Conservation (phyloP, 2,888 invertebrate species). For the Autographa pulchrina region DNA sequence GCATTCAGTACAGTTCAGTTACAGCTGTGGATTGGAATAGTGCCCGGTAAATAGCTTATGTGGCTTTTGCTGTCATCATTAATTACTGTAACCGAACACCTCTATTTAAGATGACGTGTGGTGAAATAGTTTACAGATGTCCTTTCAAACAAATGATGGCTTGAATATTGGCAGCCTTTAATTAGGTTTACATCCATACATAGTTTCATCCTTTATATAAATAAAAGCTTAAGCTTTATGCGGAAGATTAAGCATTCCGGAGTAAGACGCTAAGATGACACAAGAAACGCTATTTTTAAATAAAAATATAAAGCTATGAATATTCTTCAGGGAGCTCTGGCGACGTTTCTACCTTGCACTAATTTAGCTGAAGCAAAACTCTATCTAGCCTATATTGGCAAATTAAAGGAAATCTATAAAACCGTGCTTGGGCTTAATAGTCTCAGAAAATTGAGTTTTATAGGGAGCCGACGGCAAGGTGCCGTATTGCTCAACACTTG, state of each 20-base stretch:
- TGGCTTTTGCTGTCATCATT: constrained; percentile 6
- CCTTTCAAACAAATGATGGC: neutral
- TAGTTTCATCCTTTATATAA: too few species aligned
- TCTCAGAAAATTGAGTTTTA: neutral
- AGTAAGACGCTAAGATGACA: neutral
- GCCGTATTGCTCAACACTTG: neutral
- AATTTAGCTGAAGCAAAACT: neutral
- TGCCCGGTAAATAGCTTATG: constrained; percentile 29
- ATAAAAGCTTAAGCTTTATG: too few species aligned
- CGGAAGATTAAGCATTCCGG: neutral
- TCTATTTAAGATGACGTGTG: neutral
- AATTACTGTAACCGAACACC: constrained; percentile 5
- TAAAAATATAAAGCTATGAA: neutral
- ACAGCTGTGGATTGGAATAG: constrained; percentile 28
- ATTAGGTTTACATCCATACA: too few species aligned
- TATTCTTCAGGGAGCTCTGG: neutral
- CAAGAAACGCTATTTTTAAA: neutral
- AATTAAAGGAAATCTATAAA: neutral
- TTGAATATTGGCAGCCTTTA: neutral
- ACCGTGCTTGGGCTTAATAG: neutral
- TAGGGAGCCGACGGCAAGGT: neutral
- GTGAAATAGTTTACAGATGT: neutral
- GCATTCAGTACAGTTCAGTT: constrained; percentile 11
- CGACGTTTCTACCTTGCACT: neutral
- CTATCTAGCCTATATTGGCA: neutral